These are phyloP conservation scores for Holocentrus rufus DNA, from an alignment of 2,797 vertebrate genomes.

Conservation along the genomic window DNA sequence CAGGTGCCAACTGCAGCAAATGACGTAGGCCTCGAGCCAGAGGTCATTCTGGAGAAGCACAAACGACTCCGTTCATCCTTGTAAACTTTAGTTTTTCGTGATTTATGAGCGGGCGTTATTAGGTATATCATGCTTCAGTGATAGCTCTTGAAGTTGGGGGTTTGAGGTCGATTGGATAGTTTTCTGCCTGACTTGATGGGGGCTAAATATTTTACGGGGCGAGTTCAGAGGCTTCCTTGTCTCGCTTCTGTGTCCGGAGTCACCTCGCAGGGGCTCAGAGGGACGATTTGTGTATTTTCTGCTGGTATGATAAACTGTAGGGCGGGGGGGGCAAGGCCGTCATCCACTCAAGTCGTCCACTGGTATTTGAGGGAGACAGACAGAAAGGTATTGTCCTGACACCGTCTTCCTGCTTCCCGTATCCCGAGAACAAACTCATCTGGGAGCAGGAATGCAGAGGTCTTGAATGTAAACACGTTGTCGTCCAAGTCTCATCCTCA, in stretches of 20 bases:
- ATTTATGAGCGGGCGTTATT: constrained; percentile 29
- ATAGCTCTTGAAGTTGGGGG: background rate
- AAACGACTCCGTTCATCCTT: constrained; percentile 29
- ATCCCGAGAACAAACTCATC: too few relatives aligned
- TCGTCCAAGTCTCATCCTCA: constrained; percentile 13
- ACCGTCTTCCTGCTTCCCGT: too few relatives aligned
- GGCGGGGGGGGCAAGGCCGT: background rate
- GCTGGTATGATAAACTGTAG: constrained; percentile 45
- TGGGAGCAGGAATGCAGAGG: too few relatives aligned
- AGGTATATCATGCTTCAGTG: constrained; percentile 12
- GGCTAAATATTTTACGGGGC: constrained; percentile 26
- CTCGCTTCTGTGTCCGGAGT: constrained; percentile 32
- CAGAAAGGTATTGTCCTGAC: background rate
- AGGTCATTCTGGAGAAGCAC: constrained; percentile 40
- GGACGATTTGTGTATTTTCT: constrained; percentile 33
- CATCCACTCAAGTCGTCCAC: background rate
- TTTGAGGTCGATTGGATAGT: constrained; percentile 12
- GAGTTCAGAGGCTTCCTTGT: constrained; percentile 27
- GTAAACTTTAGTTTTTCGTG: constrained; percentile 23
- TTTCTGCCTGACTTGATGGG: constrained; percentile 38
- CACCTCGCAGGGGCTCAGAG: constrained; percentile 1
- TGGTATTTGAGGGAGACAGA: constrained; percentile 6
- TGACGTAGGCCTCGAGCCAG: constrained; percentile 46
- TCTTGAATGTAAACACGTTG: constrained; percentile 4
- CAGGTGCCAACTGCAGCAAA: constrained; percentile 46